phyloP scores from a whole-genome alignment of 2,113 vertebrate genomes.

The Gnathonemus longibarbis region DNA sequence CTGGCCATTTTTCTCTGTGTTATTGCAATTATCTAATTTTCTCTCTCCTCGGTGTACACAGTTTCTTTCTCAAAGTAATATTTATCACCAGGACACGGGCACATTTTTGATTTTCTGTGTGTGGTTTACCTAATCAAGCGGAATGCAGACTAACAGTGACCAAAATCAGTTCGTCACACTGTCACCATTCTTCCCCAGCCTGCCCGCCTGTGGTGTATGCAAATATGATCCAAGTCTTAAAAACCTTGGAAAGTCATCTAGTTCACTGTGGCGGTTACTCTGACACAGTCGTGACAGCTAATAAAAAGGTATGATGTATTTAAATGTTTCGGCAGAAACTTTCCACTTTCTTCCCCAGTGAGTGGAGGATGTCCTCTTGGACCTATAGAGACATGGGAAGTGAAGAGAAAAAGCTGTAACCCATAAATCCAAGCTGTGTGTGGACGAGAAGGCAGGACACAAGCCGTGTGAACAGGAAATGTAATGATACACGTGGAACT shows the following conservation, averaged over 20 bases:
- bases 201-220: neutral
- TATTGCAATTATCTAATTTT: neutral
- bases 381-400: neutral
- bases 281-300: neutral
- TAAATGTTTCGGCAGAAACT: neutral
- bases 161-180: neutral
- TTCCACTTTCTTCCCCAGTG: neutral
- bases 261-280: neutral
- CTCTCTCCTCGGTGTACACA: neutral
- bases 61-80: neutral
- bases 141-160: neutral
- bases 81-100: neutral
- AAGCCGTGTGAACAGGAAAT: neutral
- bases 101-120: neutral
- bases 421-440: neutral
- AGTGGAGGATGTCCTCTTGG: neutral
- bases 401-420: neutral
- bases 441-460: neutral
- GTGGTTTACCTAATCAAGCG: neutral
- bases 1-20: neutral
- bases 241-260: neutral
- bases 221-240: neutral
- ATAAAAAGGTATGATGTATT: neutral
- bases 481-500: neutral
- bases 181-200: neutral